Conservation (phyloP, 2,113 vertebrate genomes). For the Lonchura striata region DNA sequence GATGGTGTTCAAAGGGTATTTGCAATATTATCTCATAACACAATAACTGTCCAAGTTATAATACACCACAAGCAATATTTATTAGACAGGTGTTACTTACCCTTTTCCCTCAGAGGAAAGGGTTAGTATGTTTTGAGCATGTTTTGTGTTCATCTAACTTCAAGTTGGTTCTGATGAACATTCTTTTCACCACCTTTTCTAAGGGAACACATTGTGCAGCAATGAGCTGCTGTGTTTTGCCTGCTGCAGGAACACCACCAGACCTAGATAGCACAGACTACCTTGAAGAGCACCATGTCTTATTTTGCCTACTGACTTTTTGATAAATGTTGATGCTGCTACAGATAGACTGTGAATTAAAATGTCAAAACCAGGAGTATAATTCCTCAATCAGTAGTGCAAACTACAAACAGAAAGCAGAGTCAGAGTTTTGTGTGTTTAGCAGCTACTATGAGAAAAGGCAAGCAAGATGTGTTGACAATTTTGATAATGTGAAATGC, state of each 20-base stretch:
- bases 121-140: not conserved
- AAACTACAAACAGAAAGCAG: not conserved
- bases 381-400: not conserved
- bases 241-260: not conserved
- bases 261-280: not conserved
- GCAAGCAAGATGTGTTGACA: not conserved
- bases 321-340: not conserved
- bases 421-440: not conserved
- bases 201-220: not conserved
- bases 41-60: not conserved
- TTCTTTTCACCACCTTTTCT: not conserved
- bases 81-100: not conserved
- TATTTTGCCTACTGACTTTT: not conserved
- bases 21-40: not conserved
- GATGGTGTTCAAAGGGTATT: not conserved
- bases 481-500: not conserved
- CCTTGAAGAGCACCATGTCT: accelerated
- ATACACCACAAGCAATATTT: not conserved
- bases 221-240: not conserved
- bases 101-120: not conserved
- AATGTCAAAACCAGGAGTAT: not conserved
- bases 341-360: not conserved
- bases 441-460: not conserved
- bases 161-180: not conserved
- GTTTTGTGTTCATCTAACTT: not conserved